phyloP scores from a whole-genome alignment of 2,797 vertebrate genomes.

The Melanotaenia pygmaea region DNA sequence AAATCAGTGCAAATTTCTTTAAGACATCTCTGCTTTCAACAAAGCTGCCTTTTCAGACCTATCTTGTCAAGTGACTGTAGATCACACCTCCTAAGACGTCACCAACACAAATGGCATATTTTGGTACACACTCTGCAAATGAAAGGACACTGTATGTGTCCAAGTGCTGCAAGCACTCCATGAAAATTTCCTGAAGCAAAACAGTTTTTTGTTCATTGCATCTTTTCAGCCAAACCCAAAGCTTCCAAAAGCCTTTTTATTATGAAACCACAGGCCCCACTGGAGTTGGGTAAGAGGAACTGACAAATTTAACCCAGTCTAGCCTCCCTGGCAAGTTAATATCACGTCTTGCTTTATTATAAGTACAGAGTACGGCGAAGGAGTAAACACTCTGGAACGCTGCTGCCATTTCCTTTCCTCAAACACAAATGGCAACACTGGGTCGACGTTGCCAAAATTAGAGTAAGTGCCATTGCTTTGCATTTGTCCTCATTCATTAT shows the following conservation, averaged over 20 bases:
- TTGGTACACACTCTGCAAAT: conserved; percentile 25
- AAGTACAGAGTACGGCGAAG: conserved; percentile 49
- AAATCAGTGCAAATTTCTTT: not conserved
- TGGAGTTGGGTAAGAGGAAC: conserved; percentile 64
- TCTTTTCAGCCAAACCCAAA: conserved; percentile 55
- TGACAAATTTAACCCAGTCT: conserved; percentile 73
- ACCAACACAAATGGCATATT: conserved; percentile 19
- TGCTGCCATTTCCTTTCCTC: conserved; percentile 58
- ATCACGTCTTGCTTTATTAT: conserved; percentile 65
- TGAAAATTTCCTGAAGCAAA: conserved; percentile 56
- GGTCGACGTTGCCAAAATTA: conserved; percentile 64
- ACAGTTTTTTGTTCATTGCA: conserved; percentile 51
- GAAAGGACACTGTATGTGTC: conserved; percentile 34
- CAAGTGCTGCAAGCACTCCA: conserved; percentile 18
- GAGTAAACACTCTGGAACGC: conserved; percentile 65
- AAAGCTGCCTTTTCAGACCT: conserved; percentile 7
- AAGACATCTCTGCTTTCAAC: not conserved
- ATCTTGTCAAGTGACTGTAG: conserved; percentile 12
- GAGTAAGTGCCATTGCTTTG: conserved; percentile 75
- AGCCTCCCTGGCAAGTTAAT: conserved; percentile 71
- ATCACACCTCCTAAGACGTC: conserved; percentile 17
- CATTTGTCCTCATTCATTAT: conserved; percentile 84
- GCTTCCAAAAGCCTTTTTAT: conserved; percentile 71
- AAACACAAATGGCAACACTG: conserved; percentile 54
- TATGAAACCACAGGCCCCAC: conserved; percentile 68